phyloP scores from a whole-genome alignment of 92 coral and sea anemone genomes.

The Epizoanthus illoricatus region DNA sequence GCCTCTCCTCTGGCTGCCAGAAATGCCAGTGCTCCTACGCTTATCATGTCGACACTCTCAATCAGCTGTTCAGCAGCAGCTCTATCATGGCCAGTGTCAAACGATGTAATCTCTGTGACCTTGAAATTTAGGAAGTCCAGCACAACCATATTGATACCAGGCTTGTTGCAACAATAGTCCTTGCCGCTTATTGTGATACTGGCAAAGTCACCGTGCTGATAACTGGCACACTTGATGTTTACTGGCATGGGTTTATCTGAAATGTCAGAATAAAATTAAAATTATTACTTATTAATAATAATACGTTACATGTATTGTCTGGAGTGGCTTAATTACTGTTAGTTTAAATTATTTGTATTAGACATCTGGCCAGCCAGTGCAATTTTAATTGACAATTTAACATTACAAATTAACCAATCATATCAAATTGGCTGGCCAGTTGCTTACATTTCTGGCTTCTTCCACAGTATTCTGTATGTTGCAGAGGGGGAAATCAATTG shows the following conservation, averaged over 20 bases:
- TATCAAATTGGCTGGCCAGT: too few relatives aligned
- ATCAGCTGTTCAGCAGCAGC: slow-evolving; percentile 59
- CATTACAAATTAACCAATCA: too few relatives aligned
- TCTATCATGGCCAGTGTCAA: slow-evolving; percentile 88
- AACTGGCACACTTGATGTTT: slow-evolving; percentile 53
- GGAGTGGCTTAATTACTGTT: too few relatives aligned
- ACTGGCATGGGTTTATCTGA: slow-evolving; percentile 64
- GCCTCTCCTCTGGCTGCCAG: slow-evolving; percentile 84
- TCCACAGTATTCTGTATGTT: too few relatives aligned
- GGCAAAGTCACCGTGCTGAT: slow-evolving; percentile 55
- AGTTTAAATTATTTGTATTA: too few relatives aligned
- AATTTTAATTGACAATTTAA: too few relatives aligned
- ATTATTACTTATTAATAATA: not conserved
- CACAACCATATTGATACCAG: slow-evolving; percentile 84
- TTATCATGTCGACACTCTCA: slow-evolving; percentile 71
- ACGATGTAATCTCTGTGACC: slow-evolving; percentile 70
- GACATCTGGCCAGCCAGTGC: too few relatives aligned
- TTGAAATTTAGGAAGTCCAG: slow-evolving; percentile 80
- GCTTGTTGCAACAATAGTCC: slow-evolving; percentile 70
- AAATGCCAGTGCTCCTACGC: slow-evolving; percentile 71
- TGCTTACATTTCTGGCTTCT: too few relatives aligned
- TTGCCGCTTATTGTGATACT: slow-evolving; percentile 72
- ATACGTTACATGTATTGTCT: too few relatives aligned
- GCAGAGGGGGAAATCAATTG: too few relatives aligned
- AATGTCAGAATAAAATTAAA: slow-evolving; percentile 16